Base-by-base conservation (phyloP, 2,797 vertebrate genomes). In the Schizothorax lantsangensis region DNA sequence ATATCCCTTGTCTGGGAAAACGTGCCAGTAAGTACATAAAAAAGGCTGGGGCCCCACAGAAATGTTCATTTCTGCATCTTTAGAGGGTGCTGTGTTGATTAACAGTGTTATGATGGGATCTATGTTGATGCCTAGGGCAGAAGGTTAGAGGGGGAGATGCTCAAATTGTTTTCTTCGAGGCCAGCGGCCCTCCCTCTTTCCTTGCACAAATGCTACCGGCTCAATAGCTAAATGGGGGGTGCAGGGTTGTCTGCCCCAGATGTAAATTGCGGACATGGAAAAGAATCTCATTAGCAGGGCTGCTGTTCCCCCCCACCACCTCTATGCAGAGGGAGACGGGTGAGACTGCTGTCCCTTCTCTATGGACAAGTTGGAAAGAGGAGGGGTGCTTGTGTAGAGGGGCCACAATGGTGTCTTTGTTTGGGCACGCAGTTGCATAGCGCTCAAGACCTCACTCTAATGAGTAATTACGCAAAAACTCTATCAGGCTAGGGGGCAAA, bases 191-290 rank as follows among this genome's bases (percentile, higher is more conserved):
- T 83, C 88, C 91, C 82, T 87, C 90, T 91, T 90, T 93, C 91
- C 93, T 94, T 94, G 93, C 92, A 94, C 93, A 95, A 95, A 92
- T 93, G 94, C 92, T 88, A 92, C 94, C 40, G 91, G 91, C 93
- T 96, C 95, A 96, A 96, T 96, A 95, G 96, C 94, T 91, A 95
- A 94, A 95, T 96, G 92, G 94, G 94, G 94, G 92, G 92, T 90
- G 92, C 85, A 90, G 93, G 92, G 85, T 93, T 95, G 95, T 97
- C 96, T 97, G 95, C 94, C 96, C 95, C 96, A 96, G 96, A 97
- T 96, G 96, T 97, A 97, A 96, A 97, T 96, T 96, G 96, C 90
- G 90, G 94, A 95, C 93, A 94, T 95, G 95, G 95, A 96, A 96
- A 96, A 96, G 95, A 96, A 96, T 96, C 95, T 96, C 96, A 96